Evolutionary conservation across 1,140 invertebrate species (phyloP).

Genomic region (Harlomillsia oculata): DNA sequence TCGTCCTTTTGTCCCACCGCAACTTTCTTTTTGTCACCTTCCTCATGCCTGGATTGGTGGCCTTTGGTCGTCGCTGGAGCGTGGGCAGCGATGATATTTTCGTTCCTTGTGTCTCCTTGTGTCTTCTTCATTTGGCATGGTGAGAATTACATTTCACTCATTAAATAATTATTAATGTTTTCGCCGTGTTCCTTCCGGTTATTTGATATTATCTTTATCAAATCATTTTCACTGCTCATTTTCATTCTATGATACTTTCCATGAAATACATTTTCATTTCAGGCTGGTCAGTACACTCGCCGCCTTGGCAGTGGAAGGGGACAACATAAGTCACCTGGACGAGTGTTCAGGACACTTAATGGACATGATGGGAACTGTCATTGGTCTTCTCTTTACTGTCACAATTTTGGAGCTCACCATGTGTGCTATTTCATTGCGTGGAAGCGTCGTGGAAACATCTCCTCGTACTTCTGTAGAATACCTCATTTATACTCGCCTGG

Average conservation of each 20-base stretch:
- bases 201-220: neutral
- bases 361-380: slow-evolving; percentile 61
- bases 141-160: slow-evolving; percentile 46
- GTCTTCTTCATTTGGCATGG: slow-evolving; percentile 68
- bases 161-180: too few relatives aligned
- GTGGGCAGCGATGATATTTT: slow-evolving; percentile 82
- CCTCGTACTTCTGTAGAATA: slow-evolving; percentile 68
- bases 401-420: slow-evolving; percentile 63
- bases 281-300: slow-evolving; percentile 36
- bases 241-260: neutral
- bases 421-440: slow-evolving; percentile 64
- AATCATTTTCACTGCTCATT: neutral
- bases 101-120: slow-evolving; percentile 66
- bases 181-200: too few relatives aligned
- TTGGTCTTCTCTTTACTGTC: slow-evolving; percentile 55
- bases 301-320: slow-evolving; percentile 46
- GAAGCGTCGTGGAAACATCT: slow-evolving; percentile 67
- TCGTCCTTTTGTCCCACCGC: too few relatives aligned
- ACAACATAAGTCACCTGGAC: slow-evolving; percentile 39
- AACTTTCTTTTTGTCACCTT: too few relatives aligned
- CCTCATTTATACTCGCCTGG: slow-evolving; percentile 66
- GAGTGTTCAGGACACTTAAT: slow-evolving; percentile 53
- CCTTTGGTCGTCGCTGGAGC: slow-evolving; percentile 74
- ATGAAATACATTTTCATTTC: neutral
- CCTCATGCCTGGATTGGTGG: slow-evolving; percentile 75